Evolutionary conservation across 1,140 invertebrate species (phyloP).

Genomic region (Protaetia brevitarsis): DNA sequence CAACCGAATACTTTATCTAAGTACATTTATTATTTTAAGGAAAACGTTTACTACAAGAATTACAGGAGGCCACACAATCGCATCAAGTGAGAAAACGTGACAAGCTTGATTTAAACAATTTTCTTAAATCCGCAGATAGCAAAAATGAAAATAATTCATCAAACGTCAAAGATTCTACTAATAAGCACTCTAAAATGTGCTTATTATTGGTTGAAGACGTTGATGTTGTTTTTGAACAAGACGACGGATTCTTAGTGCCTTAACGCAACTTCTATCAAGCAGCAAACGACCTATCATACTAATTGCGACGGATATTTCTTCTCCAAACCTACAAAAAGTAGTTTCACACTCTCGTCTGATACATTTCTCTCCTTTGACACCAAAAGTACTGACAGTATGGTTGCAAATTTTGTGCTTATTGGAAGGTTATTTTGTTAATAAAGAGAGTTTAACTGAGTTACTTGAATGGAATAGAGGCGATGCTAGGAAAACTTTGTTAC

Average conservation of each 20-base stretch:
- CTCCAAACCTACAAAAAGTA: constrained; percentile 62
- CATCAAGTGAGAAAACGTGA: constrained; percentile 65
- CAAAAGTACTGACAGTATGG: constrained; percentile 56
- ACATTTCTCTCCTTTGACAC: constrained; percentile 55
- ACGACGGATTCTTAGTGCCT: constrained; percentile 81
- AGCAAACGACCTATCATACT: constrained; percentile 85
- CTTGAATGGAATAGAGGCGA: constrained; percentile 61
- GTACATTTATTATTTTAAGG: no score
- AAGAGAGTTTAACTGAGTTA: constrained; percentile 51
- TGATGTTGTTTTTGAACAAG: constrained; percentile 81
- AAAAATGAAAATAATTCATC: constrained; percentile 30
- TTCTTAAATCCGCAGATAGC: constrained; percentile 37
- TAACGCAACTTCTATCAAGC: constrained; percentile 69
- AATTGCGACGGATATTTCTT: constrained; percentile 64
- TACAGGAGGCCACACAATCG: constrained; percentile 90
- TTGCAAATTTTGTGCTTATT: constrained; percentile 65
- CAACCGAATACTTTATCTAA: no score
- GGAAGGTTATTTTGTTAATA: constrained; percentile 59
- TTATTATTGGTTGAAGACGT: constrained; percentile 86
- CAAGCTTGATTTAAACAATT: constrained; percentile 30
- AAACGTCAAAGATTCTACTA: background rate
- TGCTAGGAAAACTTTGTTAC: constrained; percentile 66
- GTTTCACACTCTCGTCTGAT: constrained; percentile 58
- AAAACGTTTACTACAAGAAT: constrained; percentile 73
- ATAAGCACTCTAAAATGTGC: constrained; percentile 56